These are phyloP conservation scores for Anas georgica DNA, from an alignment of 2,797 vertebrate genomes.

Conservation along the genomic window DNA sequence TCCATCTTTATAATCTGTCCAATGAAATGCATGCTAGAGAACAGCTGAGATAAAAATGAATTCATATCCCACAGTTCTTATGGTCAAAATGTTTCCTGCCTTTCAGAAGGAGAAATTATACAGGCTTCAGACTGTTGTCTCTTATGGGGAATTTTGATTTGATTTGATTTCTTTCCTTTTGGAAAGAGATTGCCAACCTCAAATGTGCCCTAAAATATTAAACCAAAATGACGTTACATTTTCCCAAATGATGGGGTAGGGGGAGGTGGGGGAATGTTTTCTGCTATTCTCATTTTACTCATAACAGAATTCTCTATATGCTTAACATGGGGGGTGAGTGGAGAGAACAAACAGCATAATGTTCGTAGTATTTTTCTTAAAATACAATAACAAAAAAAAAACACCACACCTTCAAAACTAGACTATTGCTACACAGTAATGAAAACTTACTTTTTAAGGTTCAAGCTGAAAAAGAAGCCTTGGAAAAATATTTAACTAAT, in stretches of 20 bases:
- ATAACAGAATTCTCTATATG: not conserved
- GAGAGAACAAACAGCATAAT: not conserved
- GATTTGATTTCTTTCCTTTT: not conserved
- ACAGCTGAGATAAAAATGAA: not conserved
- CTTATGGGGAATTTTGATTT: not conserved
- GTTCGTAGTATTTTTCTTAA: not conserved
- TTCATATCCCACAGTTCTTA: not conserved
- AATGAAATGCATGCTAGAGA: not conserved
- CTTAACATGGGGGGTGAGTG: not conserved
- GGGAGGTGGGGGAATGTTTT: not conserved
- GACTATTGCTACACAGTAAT: not conserved
- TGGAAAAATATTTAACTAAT: slow-evolving; percentile 71
- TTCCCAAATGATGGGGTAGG: not conserved
- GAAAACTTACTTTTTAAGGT: slow-evolving; percentile 74
- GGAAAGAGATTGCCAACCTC: not conserved
- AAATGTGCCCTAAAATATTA: not conserved
- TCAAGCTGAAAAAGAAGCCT: slow-evolving; percentile 72
- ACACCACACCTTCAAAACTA: not conserved
- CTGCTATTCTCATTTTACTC: not conserved
- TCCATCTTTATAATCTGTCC: not conserved
- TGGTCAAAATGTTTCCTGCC: not conserved
- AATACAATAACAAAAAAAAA: not conserved
- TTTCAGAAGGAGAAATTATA: not conserved
- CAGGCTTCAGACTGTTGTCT: not conserved
- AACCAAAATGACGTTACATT: not conserved